Evolutionary conservation across 2,797 vertebrate genomes (phyloP).

Genomic region (Iguana delicatissima): DNA sequence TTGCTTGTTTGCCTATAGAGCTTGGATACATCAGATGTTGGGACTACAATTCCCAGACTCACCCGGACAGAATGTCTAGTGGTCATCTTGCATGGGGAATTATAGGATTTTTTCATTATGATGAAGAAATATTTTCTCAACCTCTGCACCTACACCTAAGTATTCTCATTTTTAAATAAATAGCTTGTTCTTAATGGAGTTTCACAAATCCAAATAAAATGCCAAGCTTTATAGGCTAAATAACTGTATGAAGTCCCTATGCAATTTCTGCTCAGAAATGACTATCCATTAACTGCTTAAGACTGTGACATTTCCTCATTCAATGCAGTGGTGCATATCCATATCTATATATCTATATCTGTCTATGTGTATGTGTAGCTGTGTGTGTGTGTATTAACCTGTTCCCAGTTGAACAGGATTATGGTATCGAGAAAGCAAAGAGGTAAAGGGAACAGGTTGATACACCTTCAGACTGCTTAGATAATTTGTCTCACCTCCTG

Average conservation of each 20-base stretch:
- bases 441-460: slow-evolving; percentile 58
- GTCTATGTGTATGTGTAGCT: no score
- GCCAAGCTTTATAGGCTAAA: rapidly evolving
- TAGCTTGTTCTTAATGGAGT: rapidly evolving
- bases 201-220: background rate
- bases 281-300: slow-evolving; percentile 24
- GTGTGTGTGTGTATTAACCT: background rate
- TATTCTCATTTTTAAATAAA: background rate
- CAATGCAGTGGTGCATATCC: background rate
- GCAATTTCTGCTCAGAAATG: background rate
- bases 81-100: no score
- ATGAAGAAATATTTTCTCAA: no score
- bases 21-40: no score
- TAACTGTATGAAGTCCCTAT: rapidly evolving
- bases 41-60: no score
- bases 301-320: background rate
- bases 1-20: no score
- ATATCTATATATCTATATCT: no score
- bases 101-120: no score
- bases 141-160: background rate
- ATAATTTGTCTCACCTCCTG: slow-evolving; percentile 48
- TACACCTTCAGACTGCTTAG: slow-evolving; percentile 70
- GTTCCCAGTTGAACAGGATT: slow-evolving; percentile 70
- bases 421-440: slow-evolving; percentile 71
- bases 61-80: no score